These are phyloP conservation scores for Polyommatus icarus DNA, from an alignment of 2,888 invertebrate species.

Conservation along the genomic window DNA sequence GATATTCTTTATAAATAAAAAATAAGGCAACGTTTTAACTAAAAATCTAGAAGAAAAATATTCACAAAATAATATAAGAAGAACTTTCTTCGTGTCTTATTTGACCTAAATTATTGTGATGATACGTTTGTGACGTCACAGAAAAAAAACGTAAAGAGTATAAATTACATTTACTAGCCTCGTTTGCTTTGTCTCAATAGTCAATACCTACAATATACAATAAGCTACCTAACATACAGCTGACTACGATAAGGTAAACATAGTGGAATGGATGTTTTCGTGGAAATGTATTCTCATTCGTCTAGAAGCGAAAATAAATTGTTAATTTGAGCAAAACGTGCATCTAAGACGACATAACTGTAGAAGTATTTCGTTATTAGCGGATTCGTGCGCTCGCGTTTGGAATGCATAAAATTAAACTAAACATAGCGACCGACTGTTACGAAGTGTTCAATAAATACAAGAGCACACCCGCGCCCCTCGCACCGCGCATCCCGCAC, in stretches of 20 bases:
- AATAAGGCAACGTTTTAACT: background rate
- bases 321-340: background rate
- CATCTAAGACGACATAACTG: background rate
- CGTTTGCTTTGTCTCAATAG: slow-evolving; percentile 69
- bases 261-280: background rate
- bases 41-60: background rate
- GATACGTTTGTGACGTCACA: slow-evolving; percentile 26
- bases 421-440: background rate
- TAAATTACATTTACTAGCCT: slow-evolving; percentile 55
- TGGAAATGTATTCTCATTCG: background rate
- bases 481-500: background rate
- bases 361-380: background rate
- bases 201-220: slow-evolving; percentile 59
- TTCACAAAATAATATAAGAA: background rate
- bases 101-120: slow-evolving; percentile 4
- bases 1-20: background rate
- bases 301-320: background rate
- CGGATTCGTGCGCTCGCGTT: background rate
- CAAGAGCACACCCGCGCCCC: background rate
- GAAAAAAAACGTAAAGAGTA: slow-evolving; percentile 32
- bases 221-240: slow-evolving; percentile 56
- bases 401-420: background rate
- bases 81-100: background rate
- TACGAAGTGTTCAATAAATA: slow-evolving; percentile 7
- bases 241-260: slow-evolving; percentile 76